These are phyloP conservation scores for Drosophila prosaltans DNA, from an alignment of 1,140 invertebrate genomes.

Conservation along the genomic window DNA sequence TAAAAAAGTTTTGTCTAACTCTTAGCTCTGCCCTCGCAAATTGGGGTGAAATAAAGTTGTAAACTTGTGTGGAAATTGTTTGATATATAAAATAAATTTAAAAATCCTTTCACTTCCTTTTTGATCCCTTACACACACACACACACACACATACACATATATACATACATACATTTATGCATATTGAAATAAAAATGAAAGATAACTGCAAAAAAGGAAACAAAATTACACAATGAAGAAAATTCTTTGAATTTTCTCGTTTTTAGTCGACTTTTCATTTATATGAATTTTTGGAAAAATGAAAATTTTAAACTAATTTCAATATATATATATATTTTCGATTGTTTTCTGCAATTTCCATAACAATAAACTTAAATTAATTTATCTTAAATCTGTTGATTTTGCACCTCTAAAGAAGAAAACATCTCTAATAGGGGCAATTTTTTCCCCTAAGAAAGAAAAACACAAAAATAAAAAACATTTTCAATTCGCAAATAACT, in stretches of 20 bases:
- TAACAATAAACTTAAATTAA: too few relatives aligned
- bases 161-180: neutral
- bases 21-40: neutral
- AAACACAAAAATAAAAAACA: too few relatives aligned
- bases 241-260: neutral
- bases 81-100: slow-evolving; percentile 4
- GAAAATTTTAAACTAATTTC: too few relatives aligned
- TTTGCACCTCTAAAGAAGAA: too few relatives aligned
- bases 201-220: neutral
- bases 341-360: too few relatives aligned
- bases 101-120: slow-evolving; percentile 5
- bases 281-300: too few relatives aligned
- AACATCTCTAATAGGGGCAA: too few relatives aligned
- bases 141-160: neutral
- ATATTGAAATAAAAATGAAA: neutral
- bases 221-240: neutral
- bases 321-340: too few relatives aligned
- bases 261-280: neutral
- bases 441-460: too few relatives aligned
- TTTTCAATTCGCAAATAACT: neutral
- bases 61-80: neutral
- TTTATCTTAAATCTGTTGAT: too few relatives aligned
- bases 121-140: slow-evolving; percentile 1
- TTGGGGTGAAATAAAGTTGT: neutral
- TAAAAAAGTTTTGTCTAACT: neutral